Evolutionary conservation across 2,888 invertebrate genomes (phyloP).

Genomic region (Sarcophaga rosellei): DNA sequence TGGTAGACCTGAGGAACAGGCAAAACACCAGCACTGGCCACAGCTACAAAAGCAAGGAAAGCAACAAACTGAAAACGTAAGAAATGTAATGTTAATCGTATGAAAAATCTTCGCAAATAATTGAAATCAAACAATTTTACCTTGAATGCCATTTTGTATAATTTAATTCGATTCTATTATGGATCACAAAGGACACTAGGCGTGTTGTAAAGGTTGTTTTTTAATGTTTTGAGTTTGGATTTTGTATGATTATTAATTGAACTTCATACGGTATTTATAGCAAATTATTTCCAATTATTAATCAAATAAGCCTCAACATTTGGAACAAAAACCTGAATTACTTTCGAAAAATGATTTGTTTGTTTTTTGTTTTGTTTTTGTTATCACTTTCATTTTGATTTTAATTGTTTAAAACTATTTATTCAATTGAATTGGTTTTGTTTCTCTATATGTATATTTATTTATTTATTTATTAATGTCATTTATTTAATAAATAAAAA

Average conservation of each 20-base stretch:
- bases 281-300: slow-evolving; percentile 21
- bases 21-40: slow-evolving; percentile 75
- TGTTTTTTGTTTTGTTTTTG: neutral
- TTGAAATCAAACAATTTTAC: slow-evolving; percentile 5
- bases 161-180: neutral
- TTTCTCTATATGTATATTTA: neutral
- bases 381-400: slow-evolving; percentile 40
- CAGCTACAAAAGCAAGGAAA: slow-evolving; percentile 74
- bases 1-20: slow-evolving; percentile 62
- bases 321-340: neutral
- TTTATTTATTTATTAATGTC: neutral
- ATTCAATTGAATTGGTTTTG: neutral
- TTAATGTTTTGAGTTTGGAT: neutral
- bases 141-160: slow-evolving; percentile 52
- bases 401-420: slow-evolving; percentile 13
- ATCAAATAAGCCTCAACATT: neutral
- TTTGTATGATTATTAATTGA: slow-evolving; percentile 38
- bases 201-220: slow-evolving; percentile 6
- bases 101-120: neutral
- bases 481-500: slow-evolving; percentile 13
- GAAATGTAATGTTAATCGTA: neutral
- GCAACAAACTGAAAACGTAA: slow-evolving; percentile 71
- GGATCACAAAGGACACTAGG: neutral
- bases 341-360: slow-evolving; percentile 12
- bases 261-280: slow-evolving; percentile 51